Evolutionary conservation across 1,140 invertebrate species (phyloP), one percentile per base, ranked within the genome.

Genomic region (Wiebesia pumilae): DNA sequence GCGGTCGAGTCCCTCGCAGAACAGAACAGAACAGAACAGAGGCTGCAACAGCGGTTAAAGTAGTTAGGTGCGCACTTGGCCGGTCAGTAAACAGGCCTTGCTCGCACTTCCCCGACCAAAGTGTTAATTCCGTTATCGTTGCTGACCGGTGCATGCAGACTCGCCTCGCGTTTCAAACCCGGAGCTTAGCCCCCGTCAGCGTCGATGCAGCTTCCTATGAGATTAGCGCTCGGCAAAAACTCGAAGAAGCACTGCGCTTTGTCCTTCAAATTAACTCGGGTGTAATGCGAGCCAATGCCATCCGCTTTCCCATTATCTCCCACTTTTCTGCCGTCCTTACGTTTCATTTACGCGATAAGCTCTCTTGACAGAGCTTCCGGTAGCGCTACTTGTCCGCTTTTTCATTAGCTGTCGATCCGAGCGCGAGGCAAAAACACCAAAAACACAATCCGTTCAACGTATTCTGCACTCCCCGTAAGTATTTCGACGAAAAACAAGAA

Each of bases 61-160:
- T 88, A 90, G 90, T 90, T 90, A 89, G 88, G 77, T 80, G 85
- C 78, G 84, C 81, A 77, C 67, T 75, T 81, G 87, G 86, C 88
- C 79, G 79, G 35, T 83, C 83, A 86, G 88, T 87, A 89, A 90
- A 88, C 88, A 89, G 81, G 84, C 24, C 24, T 62, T 27, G 3
- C 27, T 62, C 58, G 58, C 14, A 27, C 3, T 24, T 62, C 58
- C 2, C 21, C 58, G 58, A 6, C 58, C 58, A 27, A 62, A 27
- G 78, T 85, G 84, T 87, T 91, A 89, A 91, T 90, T 89, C 90
- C 87, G 89, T 91, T 91, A 91, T 91, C 90, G 85, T 89, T 69
- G 82, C 85, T 71, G 84, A 82, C 75, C 89, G 87, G 27, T 54
- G 35, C 81, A n/a, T 10, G 24, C 58, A 62, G 51, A 2, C 51